Percentiles rank a stretch among this genome's conserved stretches.
phyloP scores from a whole-genome alignment of 2,888 invertebrate genomes.

The Drosophila eohydei region DNA sequence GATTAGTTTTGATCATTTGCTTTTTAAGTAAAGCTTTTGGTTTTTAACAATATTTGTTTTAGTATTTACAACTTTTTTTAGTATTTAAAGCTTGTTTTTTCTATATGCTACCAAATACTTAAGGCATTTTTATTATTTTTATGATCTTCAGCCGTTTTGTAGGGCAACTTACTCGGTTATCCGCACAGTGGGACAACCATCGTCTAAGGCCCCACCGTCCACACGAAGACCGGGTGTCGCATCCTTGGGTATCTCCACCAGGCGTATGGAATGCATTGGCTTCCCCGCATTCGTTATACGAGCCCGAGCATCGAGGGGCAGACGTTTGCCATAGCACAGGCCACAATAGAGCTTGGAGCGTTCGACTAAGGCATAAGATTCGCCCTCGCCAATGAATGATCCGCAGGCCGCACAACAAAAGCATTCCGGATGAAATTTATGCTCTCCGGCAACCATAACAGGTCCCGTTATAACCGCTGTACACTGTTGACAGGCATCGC shows the following conservation, averaged over 20 bases:
- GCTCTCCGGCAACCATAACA: slow-evolving; percentile 97
- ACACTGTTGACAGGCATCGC: slow-evolving; percentile 95
- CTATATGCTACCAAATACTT: neutral
- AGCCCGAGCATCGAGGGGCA: slow-evolving; percentile 59
- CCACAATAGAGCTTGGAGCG: slow-evolving; percentile 95
- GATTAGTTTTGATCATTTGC: neutral
- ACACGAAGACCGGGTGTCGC: slow-evolving; percentile 88
- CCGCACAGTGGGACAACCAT: slow-evolving; percentile 87
- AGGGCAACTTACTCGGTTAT: slow-evolving; percentile 88
- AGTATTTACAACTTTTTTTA: slow-evolving; percentile 3
- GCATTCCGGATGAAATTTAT: slow-evolving; percentile 98
- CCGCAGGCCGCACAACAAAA: slow-evolving; percentile 94
- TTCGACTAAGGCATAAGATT: slow-evolving; percentile 96
- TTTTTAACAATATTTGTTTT: neutral
- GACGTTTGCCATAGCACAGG: slow-evolving; percentile 88
- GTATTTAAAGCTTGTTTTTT: neutral
- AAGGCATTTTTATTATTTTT: neutral
- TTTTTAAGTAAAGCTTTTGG: neutral
- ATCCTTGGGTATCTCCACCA: slow-evolving; percentile 90
- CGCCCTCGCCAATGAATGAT: slow-evolving; percentile 95
- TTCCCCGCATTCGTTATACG: slow-evolving; percentile 79
- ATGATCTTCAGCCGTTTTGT: neutral
- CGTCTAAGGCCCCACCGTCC: slow-evolving; percentile 74
- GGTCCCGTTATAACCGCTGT: slow-evolving; percentile 89
- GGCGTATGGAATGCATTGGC: slow-evolving; percentile 92